Evolutionary conservation across 2,113 vertebrate species (phyloP), one percentile per base, ranked within the genome.

Genomic region (Planiliza haematocheilus): DNA sequence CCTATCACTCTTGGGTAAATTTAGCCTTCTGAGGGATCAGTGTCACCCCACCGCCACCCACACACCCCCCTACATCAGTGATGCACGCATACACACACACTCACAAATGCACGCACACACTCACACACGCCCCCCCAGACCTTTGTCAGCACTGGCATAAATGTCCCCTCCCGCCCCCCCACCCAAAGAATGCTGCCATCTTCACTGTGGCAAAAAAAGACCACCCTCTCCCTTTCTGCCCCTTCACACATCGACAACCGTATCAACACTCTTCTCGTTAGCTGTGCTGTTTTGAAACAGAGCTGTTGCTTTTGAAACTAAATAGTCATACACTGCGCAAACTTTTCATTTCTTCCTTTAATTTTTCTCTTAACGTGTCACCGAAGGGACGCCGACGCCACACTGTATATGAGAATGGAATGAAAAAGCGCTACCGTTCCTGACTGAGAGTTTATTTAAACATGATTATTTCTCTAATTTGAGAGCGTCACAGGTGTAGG

Each of bases 1-100:
- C 87, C 92, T 92, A 95, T 96, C 97, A 96, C 88, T 99, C 96
- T 60, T 7, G 66, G 83, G 93, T 98, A 99, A 96, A 98, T 97
- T 97, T 98, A 98, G 96, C 95, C 93, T 93, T 94, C 91, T 91
- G 94, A 95, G 94, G 95, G 96, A 98, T 97, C 95, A 90, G 92
- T 96, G 93, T 96, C 95, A 94, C 8, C 34, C 67, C 63, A 58
- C 52, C 20, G 17, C 21, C 24, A 2, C 24, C 24, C 24, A 2
- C 24, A 2, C 24, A 2, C 24, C 24, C 24, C 24, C 43, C 60
- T 34, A 30, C 18, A 48, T 18, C 46, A 8, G n/a, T 39, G 9
- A 59, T 39, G 18, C 14, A 63, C 30, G 51, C 50, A 63, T 73
- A 45, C 60, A 70, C 53, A 52, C 70, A 69, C 41, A 57, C 46